Evolutionary conservation across 1,140 invertebrate species (phyloP).

Genomic region (Pogonomyrmex barbatus): DNA sequence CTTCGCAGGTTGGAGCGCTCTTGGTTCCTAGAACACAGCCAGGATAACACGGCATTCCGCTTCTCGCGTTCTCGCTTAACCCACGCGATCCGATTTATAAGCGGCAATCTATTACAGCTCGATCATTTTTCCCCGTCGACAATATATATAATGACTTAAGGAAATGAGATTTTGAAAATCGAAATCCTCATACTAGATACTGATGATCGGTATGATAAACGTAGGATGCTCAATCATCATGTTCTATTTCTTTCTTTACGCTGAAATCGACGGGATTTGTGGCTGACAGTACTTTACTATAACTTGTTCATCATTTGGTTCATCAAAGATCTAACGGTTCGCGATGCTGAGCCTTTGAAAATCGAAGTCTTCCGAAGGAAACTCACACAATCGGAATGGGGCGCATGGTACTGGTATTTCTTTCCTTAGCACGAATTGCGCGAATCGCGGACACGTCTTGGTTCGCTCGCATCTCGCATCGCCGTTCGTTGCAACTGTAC

Average conservation of each 20-base stretch:
- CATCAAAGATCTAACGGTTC: conserved; percentile 54
- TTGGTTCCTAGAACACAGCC: conserved; percentile 38
- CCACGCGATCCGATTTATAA: conserved; percentile 41
- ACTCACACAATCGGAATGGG: conserved; percentile 17
- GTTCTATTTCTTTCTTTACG: conserved; percentile 20
- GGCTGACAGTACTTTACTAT: conserved; percentile 40
- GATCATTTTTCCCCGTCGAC: conserved; percentile 24
- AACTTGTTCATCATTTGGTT: conserved; percentile 56
- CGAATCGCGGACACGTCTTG: conserved; percentile 49
- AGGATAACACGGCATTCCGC: conserved; percentile 21
- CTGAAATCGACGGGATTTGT: conserved; percentile 38
- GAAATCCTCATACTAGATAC: conserved; percentile 3
- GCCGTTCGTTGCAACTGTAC: conserved; percentile 59
- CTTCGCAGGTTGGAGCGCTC: conserved; percentile 36
- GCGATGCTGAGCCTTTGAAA: conserved; percentile 34
- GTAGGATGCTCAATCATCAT: conserved; percentile 37
- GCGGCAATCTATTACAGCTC: conserved; percentile 37
- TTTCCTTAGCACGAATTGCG: conserved; percentile 4
- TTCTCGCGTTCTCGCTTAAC: conserved; percentile 41
- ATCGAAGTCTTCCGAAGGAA: conserved; percentile 37
- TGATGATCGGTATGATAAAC: conserved; percentile 36
- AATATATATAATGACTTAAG: conserved; percentile 27
- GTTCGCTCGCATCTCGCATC: conserved; percentile 59
- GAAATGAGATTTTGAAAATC: conserved; percentile 56
- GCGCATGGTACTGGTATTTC: conserved; percentile 35